Conservation (phyloP, 2,797 vertebrate genomes). For the Antrozous pallidus region DNA sequence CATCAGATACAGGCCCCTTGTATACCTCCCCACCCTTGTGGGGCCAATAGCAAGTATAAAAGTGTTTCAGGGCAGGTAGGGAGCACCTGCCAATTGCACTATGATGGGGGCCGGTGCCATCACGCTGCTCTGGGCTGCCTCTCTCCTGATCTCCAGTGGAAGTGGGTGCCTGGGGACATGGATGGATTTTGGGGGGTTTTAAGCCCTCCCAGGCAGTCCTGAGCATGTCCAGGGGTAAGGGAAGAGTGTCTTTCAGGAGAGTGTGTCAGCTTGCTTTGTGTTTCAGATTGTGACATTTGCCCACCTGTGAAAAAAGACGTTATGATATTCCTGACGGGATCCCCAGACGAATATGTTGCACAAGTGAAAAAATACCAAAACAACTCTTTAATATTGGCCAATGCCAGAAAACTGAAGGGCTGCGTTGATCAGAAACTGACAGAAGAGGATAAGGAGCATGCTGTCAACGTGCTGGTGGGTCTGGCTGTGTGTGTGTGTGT, state of each 20-base stretch:
- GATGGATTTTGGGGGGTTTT: too few relatives aligned
- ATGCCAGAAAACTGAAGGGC: background rate
- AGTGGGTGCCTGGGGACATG: background rate
- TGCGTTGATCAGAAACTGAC: background rate
- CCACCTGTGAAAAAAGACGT: rapidly evolving
- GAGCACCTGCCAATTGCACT: background rate
- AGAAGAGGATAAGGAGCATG: background rate
- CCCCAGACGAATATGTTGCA: too few relatives aligned
- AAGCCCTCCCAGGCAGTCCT: background rate
- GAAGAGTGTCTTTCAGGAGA: background rate
- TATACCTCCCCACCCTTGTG: rapidly evolving
- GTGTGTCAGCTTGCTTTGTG: background rate
- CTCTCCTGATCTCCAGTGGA: background rate
- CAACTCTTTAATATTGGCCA: rapidly evolving
- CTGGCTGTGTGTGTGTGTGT: background rate
- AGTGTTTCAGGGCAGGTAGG: rapidly evolving
- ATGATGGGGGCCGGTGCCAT: background rate
- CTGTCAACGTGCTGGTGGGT: background rate
- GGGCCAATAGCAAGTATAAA: background rate
- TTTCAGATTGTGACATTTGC: conserved; percentile 9
- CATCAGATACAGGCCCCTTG: background rate
- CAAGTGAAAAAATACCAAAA: background rate
- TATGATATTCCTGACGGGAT: rapidly evolving
- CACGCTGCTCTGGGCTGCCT: background rate
- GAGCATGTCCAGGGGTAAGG: background rate